A percentile compares a stretch with the other conserved stretches of the same genome.
phyloP scores from a whole-genome alignment of 2,888 invertebrate species.

The Trilocha varians region DNA sequence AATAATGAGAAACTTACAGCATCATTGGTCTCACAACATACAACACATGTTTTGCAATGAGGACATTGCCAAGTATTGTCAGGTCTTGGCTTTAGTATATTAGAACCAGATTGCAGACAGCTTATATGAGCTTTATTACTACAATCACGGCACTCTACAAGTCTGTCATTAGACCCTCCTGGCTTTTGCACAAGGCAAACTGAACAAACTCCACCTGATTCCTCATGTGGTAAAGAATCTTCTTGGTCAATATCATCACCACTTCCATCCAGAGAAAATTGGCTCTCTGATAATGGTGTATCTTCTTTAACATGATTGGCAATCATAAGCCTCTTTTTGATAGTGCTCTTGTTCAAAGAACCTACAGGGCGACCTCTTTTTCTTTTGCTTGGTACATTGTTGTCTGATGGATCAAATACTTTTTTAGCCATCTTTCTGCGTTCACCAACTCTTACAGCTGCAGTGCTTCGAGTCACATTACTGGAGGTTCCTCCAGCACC shows the following conservation, averaged over 20 bases:
- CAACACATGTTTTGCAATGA: conserved; percentile 89
- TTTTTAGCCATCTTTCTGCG: conserved; percentile 84
- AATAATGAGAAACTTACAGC: conserved; percentile 71
- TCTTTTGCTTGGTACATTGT: conserved; percentile 80
- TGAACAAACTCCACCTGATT: conserved; percentile 75
- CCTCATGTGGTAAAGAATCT: conserved; percentile 50
- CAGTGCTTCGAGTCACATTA: conserved; percentile 34
- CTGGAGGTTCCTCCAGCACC: conserved; percentile 33
- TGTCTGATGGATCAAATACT: conserved; percentile 90
- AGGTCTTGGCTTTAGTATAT: conserved; percentile 75
- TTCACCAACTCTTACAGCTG: conserved; percentile 71
- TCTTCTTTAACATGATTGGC: conserved; percentile 40
- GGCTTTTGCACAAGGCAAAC: conserved; percentile 75
- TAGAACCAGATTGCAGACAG: conserved; percentile 79
- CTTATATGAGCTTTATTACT: conserved; percentile 81
- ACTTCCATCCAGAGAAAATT: conserved; percentile 55
- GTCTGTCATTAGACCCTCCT: conserved; percentile 73
- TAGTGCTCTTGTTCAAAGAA: conserved; percentile 73
- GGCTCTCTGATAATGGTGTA: conserved; percentile 50
- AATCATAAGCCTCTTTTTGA: conserved; percentile 64
- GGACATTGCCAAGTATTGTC: conserved; percentile 90
- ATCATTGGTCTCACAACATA: conserved; percentile 85
- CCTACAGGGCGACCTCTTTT: conserved; percentile 80
- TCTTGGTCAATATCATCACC: conserved; percentile 59
- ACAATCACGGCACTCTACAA: conserved; percentile 81